A percentile compares a stretch with the other conserved stretches of the same genome.
Evolutionary conservation across 2,888 invertebrate genomes (phyloP).

Genomic region (Nephrotoma flavescens): DNA sequence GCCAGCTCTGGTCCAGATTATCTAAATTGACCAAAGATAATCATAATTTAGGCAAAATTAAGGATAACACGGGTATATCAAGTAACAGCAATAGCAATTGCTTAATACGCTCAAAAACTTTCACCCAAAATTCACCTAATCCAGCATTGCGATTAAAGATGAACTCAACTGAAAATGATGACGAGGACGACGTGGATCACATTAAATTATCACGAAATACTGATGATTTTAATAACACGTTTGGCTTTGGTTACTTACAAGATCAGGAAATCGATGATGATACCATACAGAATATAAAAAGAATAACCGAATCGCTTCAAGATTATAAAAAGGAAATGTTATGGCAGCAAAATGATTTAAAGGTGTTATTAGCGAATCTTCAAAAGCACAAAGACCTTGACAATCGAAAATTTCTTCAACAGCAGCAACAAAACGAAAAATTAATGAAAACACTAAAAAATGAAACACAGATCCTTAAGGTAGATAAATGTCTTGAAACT

Average conservation of each 20-base stretch:
- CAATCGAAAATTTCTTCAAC: neutral
- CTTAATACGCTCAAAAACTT: conserved; percentile 44
- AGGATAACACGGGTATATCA: conserved; percentile 13
- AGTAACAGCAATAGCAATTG: neutral
- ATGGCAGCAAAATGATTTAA: conserved; percentile 46
- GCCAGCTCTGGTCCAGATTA: conserved; percentile 61
- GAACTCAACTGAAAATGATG: conserved; percentile 19
- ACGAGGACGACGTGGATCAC: conserved; percentile 13
- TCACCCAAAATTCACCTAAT: conserved; percentile 50
- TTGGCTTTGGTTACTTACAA: conserved; percentile 25
- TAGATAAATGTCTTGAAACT: conserved; percentile 29
- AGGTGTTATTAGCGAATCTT: conserved; percentile 27
- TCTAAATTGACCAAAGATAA: conserved; percentile 46
- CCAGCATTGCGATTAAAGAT: conserved; percentile 37
- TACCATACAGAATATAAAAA: conserved; percentile 47
- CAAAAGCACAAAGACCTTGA: conserved; percentile 23
- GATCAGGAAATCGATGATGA: conserved; percentile 41
- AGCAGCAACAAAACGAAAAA: neutral
- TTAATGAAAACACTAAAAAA: conserved; percentile 21
- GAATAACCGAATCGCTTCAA: conserved; percentile 46
- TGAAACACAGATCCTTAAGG: conserved; percentile 28
- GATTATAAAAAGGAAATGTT: conserved; percentile 44
- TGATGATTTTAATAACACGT: conserved; percentile 31
- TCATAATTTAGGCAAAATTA: conserved; percentile 31
- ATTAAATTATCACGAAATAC: neutral